Evolutionary conservation across 2,888 invertebrate genomes (phyloP).

Genomic region (Coleophora flavipennella): DNA sequence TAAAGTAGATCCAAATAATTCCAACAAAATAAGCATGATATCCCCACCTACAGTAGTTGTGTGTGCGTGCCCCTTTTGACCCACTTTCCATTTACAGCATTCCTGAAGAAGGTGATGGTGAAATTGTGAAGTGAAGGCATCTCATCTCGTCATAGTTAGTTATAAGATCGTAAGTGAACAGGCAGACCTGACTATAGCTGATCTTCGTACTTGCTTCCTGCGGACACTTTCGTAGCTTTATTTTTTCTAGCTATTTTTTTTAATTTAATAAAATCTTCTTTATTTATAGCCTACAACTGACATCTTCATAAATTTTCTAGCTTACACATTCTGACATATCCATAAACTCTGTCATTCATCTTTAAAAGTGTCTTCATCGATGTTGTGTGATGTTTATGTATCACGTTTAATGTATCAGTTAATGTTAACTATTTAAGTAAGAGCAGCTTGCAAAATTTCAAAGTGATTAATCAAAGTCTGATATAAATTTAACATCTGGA

Average conservation of each 20-base stretch:
- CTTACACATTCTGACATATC: not conserved
- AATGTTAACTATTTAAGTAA: no score
- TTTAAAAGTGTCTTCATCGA: no score
- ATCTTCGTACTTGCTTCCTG: slow-evolving; percentile 28
- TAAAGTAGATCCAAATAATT: no score
- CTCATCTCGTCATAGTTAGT: slow-evolving; percentile 63
- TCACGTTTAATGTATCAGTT: no score
- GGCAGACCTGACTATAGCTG: slow-evolving; percentile 21
- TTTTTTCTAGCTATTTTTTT: slow-evolving; percentile 2
- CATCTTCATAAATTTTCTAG: not conserved
- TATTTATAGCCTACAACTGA: slow-evolving; percentile 1
- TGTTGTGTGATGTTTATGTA: no score
- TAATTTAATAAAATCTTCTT: not conserved
- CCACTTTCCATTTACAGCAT: slow-evolving; percentile 76
- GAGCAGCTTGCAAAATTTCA: no score
- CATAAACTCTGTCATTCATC: no score
- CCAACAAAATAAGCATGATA: slow-evolving; percentile 13
- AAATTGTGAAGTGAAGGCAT: slow-evolving; percentile 55
- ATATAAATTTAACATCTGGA: no score
- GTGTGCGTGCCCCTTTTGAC: slow-evolving; percentile 54
- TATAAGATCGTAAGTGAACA: slow-evolving; percentile 71
- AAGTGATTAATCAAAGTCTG: no score
- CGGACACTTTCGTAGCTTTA: slow-evolving; percentile 1
- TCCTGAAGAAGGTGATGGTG: slow-evolving; percentile 83
- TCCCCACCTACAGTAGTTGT: slow-evolving; percentile 23